Evolutionary conservation across 2,797 vertebrate genomes (phyloP).

Genomic region (Morus bassanus): DNA sequence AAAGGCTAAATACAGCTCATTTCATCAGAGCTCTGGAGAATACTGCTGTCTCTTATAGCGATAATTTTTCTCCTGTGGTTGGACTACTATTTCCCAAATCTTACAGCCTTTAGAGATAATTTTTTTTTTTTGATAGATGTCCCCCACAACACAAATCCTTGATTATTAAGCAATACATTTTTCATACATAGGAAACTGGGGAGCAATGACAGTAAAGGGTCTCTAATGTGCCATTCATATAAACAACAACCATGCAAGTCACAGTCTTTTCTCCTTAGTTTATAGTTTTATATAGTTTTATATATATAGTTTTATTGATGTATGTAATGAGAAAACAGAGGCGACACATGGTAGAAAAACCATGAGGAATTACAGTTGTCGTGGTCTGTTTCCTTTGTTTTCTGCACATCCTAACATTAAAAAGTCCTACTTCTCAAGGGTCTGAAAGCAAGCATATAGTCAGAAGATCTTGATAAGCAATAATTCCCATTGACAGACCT

Average conservation of each 20-base stretch:
- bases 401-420: neutral
- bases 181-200: neutral
- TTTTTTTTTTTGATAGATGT: neutral
- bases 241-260: neutral
- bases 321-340: neutral
- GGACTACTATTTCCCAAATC: neutral
- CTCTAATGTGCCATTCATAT: neutral
- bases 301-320: neutral
- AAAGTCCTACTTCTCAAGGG: neutral
- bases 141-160: neutral
- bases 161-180: neutral
- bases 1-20: neutral
- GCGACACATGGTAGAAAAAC: neutral
- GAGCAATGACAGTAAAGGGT: neutral
- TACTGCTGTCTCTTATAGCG: neutral
- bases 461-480: neutral
- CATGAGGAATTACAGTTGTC: neutral
- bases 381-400: neutral
- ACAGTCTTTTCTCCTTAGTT: neutral
- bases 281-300: too few relatives aligned
- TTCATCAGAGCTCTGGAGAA: neutral
- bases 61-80: neutral
- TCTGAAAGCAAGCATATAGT: neutral
- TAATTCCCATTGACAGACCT: neutral
- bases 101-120: neutral